Conservation (phyloP, 2,113 vertebrate genomes). For the Chloebia gouldiae region DNA sequence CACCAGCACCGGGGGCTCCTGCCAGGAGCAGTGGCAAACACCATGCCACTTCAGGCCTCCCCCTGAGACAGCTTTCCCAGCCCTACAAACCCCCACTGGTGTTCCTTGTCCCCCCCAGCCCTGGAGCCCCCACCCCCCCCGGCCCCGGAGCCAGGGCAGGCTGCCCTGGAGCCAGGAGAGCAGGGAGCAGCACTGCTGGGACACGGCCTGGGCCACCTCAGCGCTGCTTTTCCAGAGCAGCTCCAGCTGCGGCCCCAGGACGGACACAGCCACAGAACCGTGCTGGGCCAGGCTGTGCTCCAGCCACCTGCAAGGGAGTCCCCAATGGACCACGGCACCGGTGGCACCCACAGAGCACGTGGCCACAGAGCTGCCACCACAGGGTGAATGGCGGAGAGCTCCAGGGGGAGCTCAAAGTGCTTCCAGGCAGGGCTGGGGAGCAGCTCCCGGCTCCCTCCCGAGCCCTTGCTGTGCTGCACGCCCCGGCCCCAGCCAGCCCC, state of each 20-base stretch:
- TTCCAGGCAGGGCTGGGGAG: background rate
- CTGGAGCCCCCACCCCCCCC: constrained; percentile 73
- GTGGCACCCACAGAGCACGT: rapidly evolving
- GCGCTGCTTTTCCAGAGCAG: constrained; percentile 66
- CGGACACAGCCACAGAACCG: constrained; percentile 67
- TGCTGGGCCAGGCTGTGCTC: constrained; percentile 76
- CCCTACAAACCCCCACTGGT: rapidly evolving
- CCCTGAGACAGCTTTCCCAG: rapidly evolving
- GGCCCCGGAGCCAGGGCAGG: constrained; percentile 68
- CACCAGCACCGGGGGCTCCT: background rate
- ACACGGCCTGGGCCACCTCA: constrained; percentile 37
- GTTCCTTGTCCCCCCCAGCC: background rate
- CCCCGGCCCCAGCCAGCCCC: rapidly evolving
- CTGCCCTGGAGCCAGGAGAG: constrained; percentile 73
- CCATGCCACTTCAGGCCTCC: background rate
- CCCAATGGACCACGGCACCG: background rate
- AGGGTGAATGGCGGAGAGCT: rapidly evolving
- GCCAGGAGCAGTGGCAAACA: rapidly evolving
- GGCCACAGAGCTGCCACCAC: background rate
- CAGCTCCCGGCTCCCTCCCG: background rate
- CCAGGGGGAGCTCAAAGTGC: background rate
- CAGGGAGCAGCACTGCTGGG: constrained; percentile 66
- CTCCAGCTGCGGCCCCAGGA: constrained; percentile 74
- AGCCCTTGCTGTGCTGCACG: rapidly evolving
- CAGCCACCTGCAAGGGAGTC: constrained; percentile 79